Percentiles rank a stretch among this genome's conserved stretches.
phyloP scores from a whole-genome alignment of 2,113 vertebrate species.

The Paracanthobrama guichenoti region DNA sequence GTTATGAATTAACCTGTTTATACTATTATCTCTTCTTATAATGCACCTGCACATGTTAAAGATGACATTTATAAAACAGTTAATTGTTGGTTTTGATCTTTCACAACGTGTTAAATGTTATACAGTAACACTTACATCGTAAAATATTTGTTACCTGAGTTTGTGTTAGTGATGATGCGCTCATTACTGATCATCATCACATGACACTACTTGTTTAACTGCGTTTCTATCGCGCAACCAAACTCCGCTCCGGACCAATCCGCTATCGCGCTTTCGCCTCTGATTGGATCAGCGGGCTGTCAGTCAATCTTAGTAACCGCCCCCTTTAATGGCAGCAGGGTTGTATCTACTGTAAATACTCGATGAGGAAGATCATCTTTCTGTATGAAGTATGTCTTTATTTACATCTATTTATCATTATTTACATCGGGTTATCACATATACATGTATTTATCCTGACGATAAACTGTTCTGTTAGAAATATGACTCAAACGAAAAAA shows the following conservation, averaged over 20 bases:
- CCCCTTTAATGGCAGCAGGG: constrained; percentile 14
- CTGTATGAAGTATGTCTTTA: constrained; percentile 63
- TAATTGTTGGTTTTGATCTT: neutral
- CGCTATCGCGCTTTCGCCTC: no score
- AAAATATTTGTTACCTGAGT: neutral
- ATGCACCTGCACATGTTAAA: neutral
- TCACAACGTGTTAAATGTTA: neutral
- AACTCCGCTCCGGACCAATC: constrained; percentile 32
- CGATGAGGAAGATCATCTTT: constrained; percentile 55
- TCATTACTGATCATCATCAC: neutral
- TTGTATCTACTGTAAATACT: constrained; percentile 56
- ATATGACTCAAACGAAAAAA: neutral
- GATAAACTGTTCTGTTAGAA: neutral
- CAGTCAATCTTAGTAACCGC: constrained; percentile 61
- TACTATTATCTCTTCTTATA: neutral
- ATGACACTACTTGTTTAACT: neutral
- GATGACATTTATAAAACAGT: neutral
- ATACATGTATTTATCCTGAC: neutral
- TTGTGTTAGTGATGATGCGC: neutral
- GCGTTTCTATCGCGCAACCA: constrained; percentile 61
- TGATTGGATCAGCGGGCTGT: constrained; percentile 53
- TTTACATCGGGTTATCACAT: constrained; percentile 2
- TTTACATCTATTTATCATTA: constrained; percentile 1
- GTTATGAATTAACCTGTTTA: neutral
- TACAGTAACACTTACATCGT: neutral